Conservation (phyloP, 2,888 invertebrate species). For the Tiliacea citrago region DNA sequence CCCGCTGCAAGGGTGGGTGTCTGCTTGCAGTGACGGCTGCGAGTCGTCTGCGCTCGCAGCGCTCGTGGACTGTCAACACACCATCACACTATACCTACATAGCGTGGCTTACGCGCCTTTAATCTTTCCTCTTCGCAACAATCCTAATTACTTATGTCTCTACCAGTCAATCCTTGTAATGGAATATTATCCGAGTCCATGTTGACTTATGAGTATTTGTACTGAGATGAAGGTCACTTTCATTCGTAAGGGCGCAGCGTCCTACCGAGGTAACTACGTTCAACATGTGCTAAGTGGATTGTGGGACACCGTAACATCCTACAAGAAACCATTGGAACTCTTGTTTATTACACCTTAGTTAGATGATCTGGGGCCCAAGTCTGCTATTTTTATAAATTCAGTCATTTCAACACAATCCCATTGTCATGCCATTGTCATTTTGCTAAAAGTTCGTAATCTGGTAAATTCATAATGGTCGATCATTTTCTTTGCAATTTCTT, state of each 20-base stretch:
- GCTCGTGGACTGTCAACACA: constrained; percentile 67
- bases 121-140: constrained; percentile 30
- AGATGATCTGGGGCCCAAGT: too few relatives aligned
- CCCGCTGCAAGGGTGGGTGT: constrained; percentile 90
- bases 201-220: constrained; percentile 14
- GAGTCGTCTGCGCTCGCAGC: constrained; percentile 76
- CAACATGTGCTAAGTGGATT: background rate
- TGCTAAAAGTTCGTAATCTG: too few relatives aligned
- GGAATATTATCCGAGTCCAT: constrained; percentile 8
- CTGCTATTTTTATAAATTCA: too few relatives aligned
- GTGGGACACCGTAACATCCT: constrained; percentile 1
- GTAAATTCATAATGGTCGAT: too few relatives aligned
- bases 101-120: constrained; percentile 41
- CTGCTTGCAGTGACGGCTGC: constrained; percentile 74
- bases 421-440: too few relatives aligned
- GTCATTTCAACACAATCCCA: too few relatives aligned
- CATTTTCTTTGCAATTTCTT: too few relatives aligned
- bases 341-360: constrained; percentile 9
- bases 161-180: constrained; percentile 9
- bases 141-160: constrained; percentile 20
- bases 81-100: constrained; percentile 67
- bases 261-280: background rate
- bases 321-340: constrained; percentile 2
- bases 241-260: constrained; percentile 10
- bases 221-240: constrained; percentile 6